These are phyloP conservation scores for Dunckerocampus dactyliophorus DNA, from an alignment of 2,113 vertebrate species.

Conservation along the genomic window DNA sequence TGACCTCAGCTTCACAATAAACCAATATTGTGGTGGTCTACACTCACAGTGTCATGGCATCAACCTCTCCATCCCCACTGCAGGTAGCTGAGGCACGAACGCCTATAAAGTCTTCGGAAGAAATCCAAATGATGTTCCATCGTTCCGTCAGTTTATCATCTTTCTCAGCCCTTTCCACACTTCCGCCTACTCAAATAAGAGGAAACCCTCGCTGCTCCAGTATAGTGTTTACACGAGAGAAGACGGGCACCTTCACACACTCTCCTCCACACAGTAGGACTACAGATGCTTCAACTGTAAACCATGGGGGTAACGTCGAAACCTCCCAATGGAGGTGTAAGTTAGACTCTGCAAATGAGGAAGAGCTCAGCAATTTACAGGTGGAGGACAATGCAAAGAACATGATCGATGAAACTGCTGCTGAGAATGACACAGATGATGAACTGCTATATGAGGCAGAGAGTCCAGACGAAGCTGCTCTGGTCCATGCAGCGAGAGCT, in stretches of 20 bases:
- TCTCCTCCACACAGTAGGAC: slow-evolving; percentile 7
- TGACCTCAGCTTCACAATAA: neutral
- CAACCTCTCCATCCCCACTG: neutral
- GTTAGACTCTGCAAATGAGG: neutral
- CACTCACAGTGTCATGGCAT: neutral
- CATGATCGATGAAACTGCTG: slow-evolving; percentile 58
- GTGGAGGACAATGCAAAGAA: slow-evolving; percentile 7
- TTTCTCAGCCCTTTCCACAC: slow-evolving; percentile 64
- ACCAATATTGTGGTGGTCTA: neutral
- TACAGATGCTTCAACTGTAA: neutral
- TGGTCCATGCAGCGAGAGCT: slow-evolving; percentile 85
- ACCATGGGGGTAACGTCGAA: neutral
- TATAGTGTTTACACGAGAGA: slow-evolving; percentile 73
- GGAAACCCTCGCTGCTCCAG: slow-evolving; percentile 64
- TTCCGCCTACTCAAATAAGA: slow-evolving; percentile 50
- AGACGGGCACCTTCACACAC: slow-evolving; percentile 52
- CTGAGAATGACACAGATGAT: slow-evolving; percentile 75
- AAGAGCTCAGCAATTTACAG: too few relatives aligned
- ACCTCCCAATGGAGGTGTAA: neutral
- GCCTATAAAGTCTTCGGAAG: slow-evolving; percentile 81
- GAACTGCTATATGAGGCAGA: slow-evolving; percentile 85
- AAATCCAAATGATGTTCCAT: slow-evolving; percentile 86
- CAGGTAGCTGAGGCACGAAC: slow-evolving; percentile 65
- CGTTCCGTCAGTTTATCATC: slow-evolving; percentile 77
- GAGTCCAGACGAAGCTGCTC: slow-evolving; percentile 89